phyloP scores from a whole-genome alignment of 2,888 invertebrate genomes.

The Yponomeuta cagnagella region DNA sequence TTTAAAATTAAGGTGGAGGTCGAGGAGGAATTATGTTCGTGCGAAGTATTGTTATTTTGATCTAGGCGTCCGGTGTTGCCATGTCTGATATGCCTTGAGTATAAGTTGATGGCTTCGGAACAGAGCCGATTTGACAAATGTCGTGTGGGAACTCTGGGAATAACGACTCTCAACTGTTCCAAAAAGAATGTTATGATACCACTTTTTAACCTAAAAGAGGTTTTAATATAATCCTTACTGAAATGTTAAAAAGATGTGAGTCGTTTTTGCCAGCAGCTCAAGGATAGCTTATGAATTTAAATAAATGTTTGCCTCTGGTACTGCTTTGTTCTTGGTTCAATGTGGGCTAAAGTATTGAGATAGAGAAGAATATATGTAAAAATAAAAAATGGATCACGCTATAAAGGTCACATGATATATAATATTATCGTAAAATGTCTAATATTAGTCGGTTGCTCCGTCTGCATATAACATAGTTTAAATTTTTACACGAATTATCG shows the following conservation, averaged over 20 bases:
- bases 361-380: neutral
- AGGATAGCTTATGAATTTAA: slow-evolving; percentile 7
- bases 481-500: neutral
- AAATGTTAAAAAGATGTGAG: too few relatives aligned
- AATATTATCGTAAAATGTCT: neutral
- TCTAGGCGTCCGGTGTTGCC: neutral
- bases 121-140: neutral
- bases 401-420: slow-evolving; percentile 1
- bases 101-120: neutral
- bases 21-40: neutral
- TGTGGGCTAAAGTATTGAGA: neutral
- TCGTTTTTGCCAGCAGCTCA: neutral
- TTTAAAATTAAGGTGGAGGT: neutral
- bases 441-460: slow-evolving; percentile 1
- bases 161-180: too few relatives aligned
- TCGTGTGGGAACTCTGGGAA: neutral
- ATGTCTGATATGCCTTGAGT: neutral
- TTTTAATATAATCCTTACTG: too few relatives aligned
- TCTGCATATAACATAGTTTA: neutral
- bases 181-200: too few relatives aligned
- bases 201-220: too few relatives aligned
- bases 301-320: neutral
- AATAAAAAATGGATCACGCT: neutral
- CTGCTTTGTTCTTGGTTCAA: neutral
- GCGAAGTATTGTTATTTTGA: neutral